Base-by-base conservation (phyloP, 2,113 vertebrate species). In the Marmota monax region DNA sequence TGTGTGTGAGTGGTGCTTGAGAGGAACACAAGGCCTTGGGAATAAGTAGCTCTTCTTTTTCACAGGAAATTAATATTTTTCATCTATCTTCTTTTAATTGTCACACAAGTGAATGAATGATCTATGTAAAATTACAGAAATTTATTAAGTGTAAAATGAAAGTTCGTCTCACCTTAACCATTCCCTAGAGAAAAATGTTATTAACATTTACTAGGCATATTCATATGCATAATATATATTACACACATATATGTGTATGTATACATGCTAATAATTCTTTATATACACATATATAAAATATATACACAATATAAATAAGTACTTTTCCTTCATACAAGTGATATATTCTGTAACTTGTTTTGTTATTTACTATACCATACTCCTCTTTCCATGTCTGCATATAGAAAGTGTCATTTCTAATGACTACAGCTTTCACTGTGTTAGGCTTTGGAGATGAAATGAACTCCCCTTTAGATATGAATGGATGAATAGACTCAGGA, bases 71-170 rank as follows among this genome's bases (percentile, higher is more conserved):
- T 90, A 69, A 73, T 58, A 3, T 29, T 88, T 88, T 94, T 88
- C 32, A 96, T 79, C 51, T 12, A 63, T 45, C 34, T 95, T 92
- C 85, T 89, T 82, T n/a, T 2, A n/a, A 93, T 90, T 76, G 12
- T 79, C 0, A 16, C 8, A 25, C 79, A 88, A 85, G 17, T 90
- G 82, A 96, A 27, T 87, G 58, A 87, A 65, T 69, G 37, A 82
- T 63, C 78, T 78, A 39, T 87, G 14, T 83, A 84, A 79, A 90
- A 90, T 70, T 51, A 86, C 29, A 88, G 70, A 77, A 73, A 70
- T 74, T 87, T 92, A n/a, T 72, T 72, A 73, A 90, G 11, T 92
- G 39, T 88, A 53, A 70, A 93, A 92, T 96, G 72, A 70, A 90
- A 80, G 5, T 76, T 18, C 83, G 29, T 69, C 25, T 34, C 67